These are phyloP conservation scores for Tetraneura akinire DNA, from an alignment of 1,140 invertebrate species.

Conservation along the genomic window DNA sequence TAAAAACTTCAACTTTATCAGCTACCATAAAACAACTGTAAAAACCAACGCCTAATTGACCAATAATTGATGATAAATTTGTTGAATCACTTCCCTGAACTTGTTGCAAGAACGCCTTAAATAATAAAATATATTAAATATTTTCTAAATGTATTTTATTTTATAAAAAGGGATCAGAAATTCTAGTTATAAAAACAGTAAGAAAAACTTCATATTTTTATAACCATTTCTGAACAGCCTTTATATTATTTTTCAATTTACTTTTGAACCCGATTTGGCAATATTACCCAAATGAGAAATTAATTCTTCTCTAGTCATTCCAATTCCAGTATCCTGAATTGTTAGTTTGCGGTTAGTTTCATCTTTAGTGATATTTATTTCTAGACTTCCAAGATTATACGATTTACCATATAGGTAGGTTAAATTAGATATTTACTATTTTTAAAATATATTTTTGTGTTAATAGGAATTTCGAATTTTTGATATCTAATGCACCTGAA, in stretches of 20 bases:
- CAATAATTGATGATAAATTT: slow-evolving; percentile 81
- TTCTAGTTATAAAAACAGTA: no score
- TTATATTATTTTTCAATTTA: slow-evolving; percentile 58
- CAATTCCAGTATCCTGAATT: slow-evolving; percentile 91
- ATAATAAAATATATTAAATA: slow-evolving; percentile 40
- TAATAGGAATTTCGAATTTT: slow-evolving; percentile 90
- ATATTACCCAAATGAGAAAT: slow-evolving; percentile 92
- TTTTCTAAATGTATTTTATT: no score
- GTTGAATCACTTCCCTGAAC: slow-evolving; percentile 67
- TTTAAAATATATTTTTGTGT: no score
- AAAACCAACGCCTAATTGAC: slow-evolving; percentile 98
- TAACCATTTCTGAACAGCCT: no score
- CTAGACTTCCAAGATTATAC: slow-evolving; percentile 63
- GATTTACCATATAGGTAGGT: no score
- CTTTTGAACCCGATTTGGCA: slow-evolving; percentile 92
- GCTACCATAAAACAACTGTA: slow-evolving; percentile 98
- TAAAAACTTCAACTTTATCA: slow-evolving; percentile 89
- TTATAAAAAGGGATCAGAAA: background rate
- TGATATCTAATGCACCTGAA: slow-evolving; percentile 98
- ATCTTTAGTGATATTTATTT: slow-evolving; percentile 89
- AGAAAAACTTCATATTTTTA: no score
- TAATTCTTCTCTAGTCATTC: slow-evolving; percentile 91
- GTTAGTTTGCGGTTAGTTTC: slow-evolving; percentile 82
- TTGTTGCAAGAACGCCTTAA: slow-evolving; percentile 79
- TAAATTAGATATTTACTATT: no score